Evolutionary conservation across 2,888 invertebrate genomes (phyloP), one percentile per base, ranked within the genome.

Genomic region (Aradus depressus): DNA sequence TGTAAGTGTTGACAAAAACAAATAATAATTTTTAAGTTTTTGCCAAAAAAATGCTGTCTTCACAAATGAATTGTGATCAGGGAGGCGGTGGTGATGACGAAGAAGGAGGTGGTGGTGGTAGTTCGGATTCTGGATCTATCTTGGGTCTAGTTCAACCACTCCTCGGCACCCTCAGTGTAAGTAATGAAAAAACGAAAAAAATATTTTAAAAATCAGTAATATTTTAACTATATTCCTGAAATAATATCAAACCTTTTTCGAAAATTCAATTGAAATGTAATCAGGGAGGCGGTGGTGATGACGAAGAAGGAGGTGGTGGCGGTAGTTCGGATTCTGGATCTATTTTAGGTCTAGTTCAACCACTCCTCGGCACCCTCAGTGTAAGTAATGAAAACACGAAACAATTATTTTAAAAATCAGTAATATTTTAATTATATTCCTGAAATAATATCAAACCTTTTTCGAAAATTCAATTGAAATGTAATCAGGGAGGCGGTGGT

Each of bases 321-420:
- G 55, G 53, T 28, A 51, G 58, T 42, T 58, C 59, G 1, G 58
- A 59, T 52, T 60, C 60, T 19, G 59, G 60, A 16, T 52, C 57
- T 34, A 54, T 61, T 31, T 44, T 62, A 10, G 56, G 53, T 16
- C 38, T 62, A 19, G 37, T 62, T 26, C 50, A 50, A 6, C 60
- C 59, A 14, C 53, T 62, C 16, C 43, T 59, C 8, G 60, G 60
- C 8, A 45, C 55, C 51, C 58, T 58, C 57, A 59, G 58, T 39
- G 57, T 45, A 18, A 55, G 52, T 52, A 50, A 21, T 12, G 10
- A n/a, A n/a, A n/a, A n/a, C n/a, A n/a, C n/a, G n/a, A n/a, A n/a
- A n/a, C n/a, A n/a, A n/a, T n/a, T n/a, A n/a, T n/a, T n/a, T n/a
- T n/a, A n/a, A n/a, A n/a, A n/a, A n/a, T n/a, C n/a, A 14, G 25